Percentiles rank a stretch among this genome's conserved stretches.
Conservation (phyloP, 2,888 invertebrate species). For the Cheilosia vulpina region DNA sequence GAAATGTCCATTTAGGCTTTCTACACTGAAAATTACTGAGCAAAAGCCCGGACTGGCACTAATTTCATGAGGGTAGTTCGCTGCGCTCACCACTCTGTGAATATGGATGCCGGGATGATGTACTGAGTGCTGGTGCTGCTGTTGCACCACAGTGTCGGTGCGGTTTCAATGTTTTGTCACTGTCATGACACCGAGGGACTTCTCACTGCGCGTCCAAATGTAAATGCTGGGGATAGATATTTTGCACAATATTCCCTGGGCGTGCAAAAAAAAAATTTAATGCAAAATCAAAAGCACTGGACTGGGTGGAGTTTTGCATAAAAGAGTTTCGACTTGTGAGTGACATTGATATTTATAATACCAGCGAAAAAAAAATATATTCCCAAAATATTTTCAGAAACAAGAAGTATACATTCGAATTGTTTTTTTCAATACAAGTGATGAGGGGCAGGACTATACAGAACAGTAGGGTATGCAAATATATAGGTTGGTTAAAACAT, state of each 20-base stretch:
- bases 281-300: constrained; percentile 36
- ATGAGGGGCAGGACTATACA: no score
- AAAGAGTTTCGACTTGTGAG: constrained; percentile 51
- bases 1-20: no score
- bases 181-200: constrained; percentile 53
- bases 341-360: constrained; percentile 68
- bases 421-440: no score
- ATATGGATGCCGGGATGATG: constrained; percentile 58
- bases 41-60: no score
- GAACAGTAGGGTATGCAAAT: no score
- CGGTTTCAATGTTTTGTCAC: constrained; percentile 72
- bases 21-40: no score
- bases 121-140: constrained; percentile 37
- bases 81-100: constrained; percentile 15
- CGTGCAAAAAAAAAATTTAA: constrained; percentile 47
- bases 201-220: constrained; percentile 47
- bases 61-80: no score
- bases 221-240: constrained; percentile 39
- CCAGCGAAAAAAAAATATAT: constrained; percentile 28
- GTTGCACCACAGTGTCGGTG: constrained; percentile 69
- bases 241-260: constrained; percentile 17
- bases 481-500: no score
- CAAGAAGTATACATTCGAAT: no score
- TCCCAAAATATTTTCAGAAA: not conserved
- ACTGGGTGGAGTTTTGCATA: constrained; percentile 5